Evolutionary conservation across 2,797 vertebrate genomes (phyloP).

Genomic region (Pteropus rufus): DNA sequence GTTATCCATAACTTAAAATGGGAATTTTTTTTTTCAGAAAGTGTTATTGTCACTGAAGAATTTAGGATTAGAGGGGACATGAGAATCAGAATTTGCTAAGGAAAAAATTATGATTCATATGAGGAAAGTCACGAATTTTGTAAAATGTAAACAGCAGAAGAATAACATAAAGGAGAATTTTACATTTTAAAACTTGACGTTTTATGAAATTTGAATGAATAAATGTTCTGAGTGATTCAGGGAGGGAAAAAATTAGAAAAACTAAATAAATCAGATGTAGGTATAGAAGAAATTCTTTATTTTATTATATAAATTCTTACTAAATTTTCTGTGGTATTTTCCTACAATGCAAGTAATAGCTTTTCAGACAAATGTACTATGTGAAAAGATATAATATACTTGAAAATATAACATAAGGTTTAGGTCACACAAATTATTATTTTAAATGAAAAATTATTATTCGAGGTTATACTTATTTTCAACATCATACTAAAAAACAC

Average conservation of each 20-base stretch:
- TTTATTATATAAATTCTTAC: not conserved
- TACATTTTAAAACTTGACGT: not conserved
- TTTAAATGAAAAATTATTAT: not conserved
- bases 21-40: not conserved
- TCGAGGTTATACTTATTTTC: not conserved
- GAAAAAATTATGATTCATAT: not conserved
- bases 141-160: not conserved
- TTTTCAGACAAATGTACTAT: not conserved
- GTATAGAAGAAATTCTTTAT: not conserved
- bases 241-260: not conserved
- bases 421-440: not conserved
- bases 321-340: not conserved
- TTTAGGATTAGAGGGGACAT: not conserved
- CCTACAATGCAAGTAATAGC: not conserved
- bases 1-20: not conserved
- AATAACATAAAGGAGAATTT: not conserved
- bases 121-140: not conserved
- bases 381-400: not conserved
- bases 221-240: not conserved
- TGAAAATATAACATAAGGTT: not conserved
- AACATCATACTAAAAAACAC: not conserved
- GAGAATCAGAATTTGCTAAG: not conserved
- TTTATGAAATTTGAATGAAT: not conserved
- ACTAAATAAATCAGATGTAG: not conserved
- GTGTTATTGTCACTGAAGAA: not conserved